A percentile compares a stretch with the other conserved stretches of the same genome.
phyloP scores from a whole-genome alignment of 2,113 vertebrate genomes.

The Numida meleagris region DNA sequence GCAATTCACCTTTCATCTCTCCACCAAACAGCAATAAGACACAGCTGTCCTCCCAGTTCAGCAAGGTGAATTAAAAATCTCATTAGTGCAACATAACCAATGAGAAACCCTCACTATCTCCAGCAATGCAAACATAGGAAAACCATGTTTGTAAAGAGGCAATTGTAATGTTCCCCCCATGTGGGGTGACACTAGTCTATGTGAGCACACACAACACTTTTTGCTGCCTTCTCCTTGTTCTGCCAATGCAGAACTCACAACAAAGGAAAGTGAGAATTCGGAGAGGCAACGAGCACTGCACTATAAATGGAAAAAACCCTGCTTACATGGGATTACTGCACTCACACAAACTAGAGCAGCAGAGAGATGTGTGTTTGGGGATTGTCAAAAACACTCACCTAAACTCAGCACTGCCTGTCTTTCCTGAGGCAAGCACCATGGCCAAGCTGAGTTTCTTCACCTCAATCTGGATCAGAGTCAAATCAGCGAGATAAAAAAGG shows the following conservation, averaged over 20 bases:
- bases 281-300: neutral
- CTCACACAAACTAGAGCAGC: neutral
- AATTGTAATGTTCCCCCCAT: neutral
- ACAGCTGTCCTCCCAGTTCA: neutral
- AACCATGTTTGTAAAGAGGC: neutral
- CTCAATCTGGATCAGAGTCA: neutral
- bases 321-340: neutral
- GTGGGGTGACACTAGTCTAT: neutral
- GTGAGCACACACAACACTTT: neutral
- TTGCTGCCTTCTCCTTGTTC: neutral
- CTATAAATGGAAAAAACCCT: neutral
- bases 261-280: fast-evolving
- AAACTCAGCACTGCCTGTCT: neutral
- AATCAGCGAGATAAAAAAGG: neutral
- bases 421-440: neutral
- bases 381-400: neutral
- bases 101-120: neutral
- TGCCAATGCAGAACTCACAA: neutral
- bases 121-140: fast-evolving
- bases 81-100: neutral
- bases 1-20: neutral
- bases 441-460: neutral
- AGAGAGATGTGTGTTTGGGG: neutral
- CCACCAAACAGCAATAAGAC: neutral
- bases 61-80: neutral